A percentile compares a stretch with the other conserved stretches of the same genome.
These are phyloP conservation scores for Trichogramma pretiosum DNA, from an alignment of 1,140 invertebrate species.

Conservation along the genomic window DNA sequence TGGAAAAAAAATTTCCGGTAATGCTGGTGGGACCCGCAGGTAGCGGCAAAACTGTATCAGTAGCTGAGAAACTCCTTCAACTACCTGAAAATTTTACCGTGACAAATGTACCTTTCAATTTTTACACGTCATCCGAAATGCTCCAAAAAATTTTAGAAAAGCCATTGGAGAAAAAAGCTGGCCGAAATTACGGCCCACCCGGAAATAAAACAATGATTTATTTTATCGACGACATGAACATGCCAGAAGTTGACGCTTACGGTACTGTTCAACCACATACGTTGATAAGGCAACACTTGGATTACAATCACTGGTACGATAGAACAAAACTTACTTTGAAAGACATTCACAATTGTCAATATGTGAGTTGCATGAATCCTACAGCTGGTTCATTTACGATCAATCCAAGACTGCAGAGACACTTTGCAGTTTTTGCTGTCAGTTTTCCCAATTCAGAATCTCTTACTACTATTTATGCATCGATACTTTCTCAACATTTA, in stretches of 20 bases:
- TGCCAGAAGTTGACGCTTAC: constrained; percentile 92
- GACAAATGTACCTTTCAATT: constrained; percentile 91
- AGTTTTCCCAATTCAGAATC: constrained; percentile 83
- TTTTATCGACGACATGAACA: constrained; percentile 96
- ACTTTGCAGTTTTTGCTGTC: constrained; percentile 90
- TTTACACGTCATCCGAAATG: constrained; percentile 95
- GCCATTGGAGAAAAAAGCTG: constrained; percentile 94
- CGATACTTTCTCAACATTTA: constrained; percentile 80
- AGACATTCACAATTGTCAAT: constrained; percentile 95
- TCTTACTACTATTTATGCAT: constrained; percentile 79
- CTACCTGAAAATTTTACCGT: constrained; percentile 82
- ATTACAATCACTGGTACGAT: constrained; percentile 95
- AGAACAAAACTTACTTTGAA: constrained; percentile 82
- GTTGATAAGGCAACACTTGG: constrained; percentile 87
- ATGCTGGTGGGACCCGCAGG: constrained; percentile 91
- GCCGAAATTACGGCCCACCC: constrained; percentile 89
- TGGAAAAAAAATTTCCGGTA: constrained; percentile 79
- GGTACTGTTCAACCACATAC: constrained; percentile 95
- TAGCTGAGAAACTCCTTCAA: constrained; percentile 74
- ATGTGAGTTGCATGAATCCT: constrained; percentile 95
- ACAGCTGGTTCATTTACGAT: constrained; percentile 95
- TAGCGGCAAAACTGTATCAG: constrained; percentile 81
- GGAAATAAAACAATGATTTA: constrained; percentile 91
- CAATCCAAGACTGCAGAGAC: constrained; percentile 84
- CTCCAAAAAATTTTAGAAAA: constrained; percentile 90